A percentile compares a stretch with the other conserved stretches of the same genome.
Evolutionary conservation across 2,113 vertebrate species (phyloP).

Genomic region (Pica pica): DNA sequence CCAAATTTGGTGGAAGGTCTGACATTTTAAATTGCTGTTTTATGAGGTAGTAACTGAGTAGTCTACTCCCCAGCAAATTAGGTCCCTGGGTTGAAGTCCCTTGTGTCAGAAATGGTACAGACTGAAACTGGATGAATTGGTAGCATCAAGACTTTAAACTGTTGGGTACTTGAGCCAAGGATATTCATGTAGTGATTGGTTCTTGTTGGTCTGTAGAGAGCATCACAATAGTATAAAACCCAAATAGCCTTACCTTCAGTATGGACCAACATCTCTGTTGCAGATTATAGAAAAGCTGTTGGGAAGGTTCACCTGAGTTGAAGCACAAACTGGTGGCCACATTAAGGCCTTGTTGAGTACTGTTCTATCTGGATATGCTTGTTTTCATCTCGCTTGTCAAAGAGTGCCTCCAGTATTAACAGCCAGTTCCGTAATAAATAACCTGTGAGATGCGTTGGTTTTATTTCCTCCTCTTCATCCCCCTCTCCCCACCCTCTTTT

Average conservation of each 20-base stretch:
- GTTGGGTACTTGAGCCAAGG: not conserved
- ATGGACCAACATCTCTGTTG: not conserved
- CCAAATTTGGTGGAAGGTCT: not conserved
- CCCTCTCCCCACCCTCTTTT: not conserved
- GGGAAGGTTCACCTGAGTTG: not conserved
- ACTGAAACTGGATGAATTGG: not conserved
- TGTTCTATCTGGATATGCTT: not conserved
- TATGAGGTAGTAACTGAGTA: not conserved
- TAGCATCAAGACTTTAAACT: not conserved
- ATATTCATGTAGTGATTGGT: accelerated
- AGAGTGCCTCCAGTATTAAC: not conserved
- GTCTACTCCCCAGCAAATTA: not conserved
- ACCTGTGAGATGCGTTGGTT: not conserved
- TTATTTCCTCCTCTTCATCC: not conserved
- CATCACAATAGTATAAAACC: not conserved
- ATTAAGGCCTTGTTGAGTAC: not conserved
- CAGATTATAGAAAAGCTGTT: not conserved
- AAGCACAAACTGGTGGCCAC: not conserved
- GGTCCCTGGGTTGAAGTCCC: not conserved
- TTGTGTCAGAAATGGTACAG: not conserved
- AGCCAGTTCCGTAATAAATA: not conserved
- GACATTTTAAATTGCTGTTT: not conserved
- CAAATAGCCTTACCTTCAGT: not conserved
- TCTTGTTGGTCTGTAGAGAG: not conserved
- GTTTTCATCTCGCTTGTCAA: not conserved